Percentiles rank a stretch among this genome's conserved stretches.
phyloP scores from a whole-genome alignment of 2,888 invertebrate genomes.

The Cephonodes hylas region DNA sequence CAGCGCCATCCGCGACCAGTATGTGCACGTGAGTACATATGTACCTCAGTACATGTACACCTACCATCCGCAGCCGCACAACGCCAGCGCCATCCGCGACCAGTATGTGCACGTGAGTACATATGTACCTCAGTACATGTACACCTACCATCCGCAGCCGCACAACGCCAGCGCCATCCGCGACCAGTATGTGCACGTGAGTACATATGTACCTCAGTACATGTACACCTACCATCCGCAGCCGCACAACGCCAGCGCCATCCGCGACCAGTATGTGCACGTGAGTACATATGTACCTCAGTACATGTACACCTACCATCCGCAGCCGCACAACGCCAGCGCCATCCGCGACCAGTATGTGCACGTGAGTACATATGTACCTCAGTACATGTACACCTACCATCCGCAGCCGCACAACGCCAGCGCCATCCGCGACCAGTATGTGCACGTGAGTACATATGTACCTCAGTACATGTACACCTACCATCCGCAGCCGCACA shows the following conservation, averaged over 20 bases:
- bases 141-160: slow-evolving; percentile 97
- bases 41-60: slow-evolving; percentile 98
- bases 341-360: slow-evolving; percentile 92
- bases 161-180: slow-evolving; percentile 90
- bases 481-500: slow-evolving; percentile 94
- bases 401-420: slow-evolving; percentile 94
- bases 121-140: too few species aligned
- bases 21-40: too few species aligned
- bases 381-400: slow-evolving; percentile 97
- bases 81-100: slow-evolving; percentile 90
- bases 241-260: slow-evolving; percentile 89
- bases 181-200: slow-evolving; percentile 93
- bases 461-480: slow-evolving; percentile 98
- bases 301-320: slow-evolving; percentile 97
- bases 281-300: too few species aligned
- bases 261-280: slow-evolving; percentile 93
- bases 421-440: slow-evolving; percentile 92
- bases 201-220: too few species aligned
- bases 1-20: slow-evolving; percentile 92
- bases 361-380: too few species aligned
- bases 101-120: too few species aligned
- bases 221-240: slow-evolving; percentile 98
- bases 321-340: slow-evolving; percentile 92
- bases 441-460: too few species aligned
- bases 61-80: slow-evolving; percentile 94